Evolutionary conservation across 2,113 vertebrate genomes (phyloP).

Genomic region (Oriolus oriolus): DNA sequence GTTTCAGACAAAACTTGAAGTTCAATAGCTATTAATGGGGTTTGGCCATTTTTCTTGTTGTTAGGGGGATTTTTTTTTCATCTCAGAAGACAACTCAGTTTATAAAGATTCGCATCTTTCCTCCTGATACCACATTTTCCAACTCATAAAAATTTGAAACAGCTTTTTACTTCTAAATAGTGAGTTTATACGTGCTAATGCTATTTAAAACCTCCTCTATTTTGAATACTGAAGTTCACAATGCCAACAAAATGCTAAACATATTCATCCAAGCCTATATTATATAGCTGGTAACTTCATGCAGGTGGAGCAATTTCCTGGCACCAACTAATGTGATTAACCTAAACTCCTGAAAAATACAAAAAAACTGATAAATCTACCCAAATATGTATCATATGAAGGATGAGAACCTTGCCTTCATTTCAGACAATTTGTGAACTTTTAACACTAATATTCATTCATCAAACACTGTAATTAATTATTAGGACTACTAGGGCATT

Average conservation of each 20-base stretch:
- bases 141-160: neutral
- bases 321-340: neutral
- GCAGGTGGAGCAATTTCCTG: neutral
- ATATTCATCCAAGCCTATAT: neutral
- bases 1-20: neutral
- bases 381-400: neutral
- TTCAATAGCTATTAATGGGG: neutral
- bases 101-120: neutral
- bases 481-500: neutral
- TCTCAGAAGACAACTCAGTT: neutral
- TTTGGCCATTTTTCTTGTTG: neutral
- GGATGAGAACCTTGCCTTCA: neutral
- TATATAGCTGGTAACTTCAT: neutral
- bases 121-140: neutral
- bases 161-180: neutral
- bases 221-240: neutral
- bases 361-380: neutral
- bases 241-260: neutral
- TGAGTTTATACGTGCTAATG: neutral
- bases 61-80: neutral
- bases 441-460: neutral
- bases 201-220: neutral
- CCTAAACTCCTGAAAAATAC: neutral
- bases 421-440: neutral
- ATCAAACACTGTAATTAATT: neutral